A percentile compares a stretch with the other conserved stretches of the same genome.
These are phyloP conservation scores for Colletes gigas DNA, from an alignment of 1,140 invertebrate genomes.

Conservation along the genomic window DNA sequence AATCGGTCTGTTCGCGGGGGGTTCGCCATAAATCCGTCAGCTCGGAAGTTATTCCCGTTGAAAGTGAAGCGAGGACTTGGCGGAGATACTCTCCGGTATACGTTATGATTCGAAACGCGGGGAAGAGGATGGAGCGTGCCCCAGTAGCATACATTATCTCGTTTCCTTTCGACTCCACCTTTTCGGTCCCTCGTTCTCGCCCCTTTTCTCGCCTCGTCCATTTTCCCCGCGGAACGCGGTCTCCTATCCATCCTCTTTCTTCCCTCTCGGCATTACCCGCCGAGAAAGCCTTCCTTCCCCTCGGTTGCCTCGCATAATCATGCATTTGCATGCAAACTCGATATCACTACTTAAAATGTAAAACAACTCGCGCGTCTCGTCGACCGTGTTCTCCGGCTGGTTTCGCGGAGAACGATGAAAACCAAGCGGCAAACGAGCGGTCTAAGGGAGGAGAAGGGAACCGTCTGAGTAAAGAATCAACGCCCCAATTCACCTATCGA, in stretches of 20 bases:
- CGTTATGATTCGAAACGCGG: conserved; percentile 59
- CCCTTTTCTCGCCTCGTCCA: conserved; percentile 21
- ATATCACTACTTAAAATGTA: conserved; percentile 81
- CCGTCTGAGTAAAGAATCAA: conserved; percentile 41
- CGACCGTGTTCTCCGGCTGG: neutral
- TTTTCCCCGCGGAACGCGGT: neutral
- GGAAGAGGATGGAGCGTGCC: conserved; percentile 47
- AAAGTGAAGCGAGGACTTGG: conserved; percentile 8
- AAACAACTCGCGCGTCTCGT: conserved; percentile 72
- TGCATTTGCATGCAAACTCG: conserved; percentile 80
- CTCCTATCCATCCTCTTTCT: conserved; percentile 28
- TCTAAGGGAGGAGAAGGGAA: neutral
- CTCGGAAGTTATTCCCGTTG: conserved; percentile 26
- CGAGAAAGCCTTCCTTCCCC: conserved; percentile 38
- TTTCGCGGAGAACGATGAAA: conserved; percentile 33
- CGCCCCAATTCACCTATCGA: neutral
- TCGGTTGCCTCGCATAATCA: conserved; percentile 72
- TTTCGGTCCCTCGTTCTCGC: conserved; percentile 44
- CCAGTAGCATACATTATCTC: conserved; percentile 72
- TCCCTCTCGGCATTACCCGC: conserved; percentile 25
- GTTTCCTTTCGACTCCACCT: conserved; percentile 52
- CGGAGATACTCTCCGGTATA: conserved; percentile 42
- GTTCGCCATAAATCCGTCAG: conserved; percentile 37
- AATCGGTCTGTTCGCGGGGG: neutral
- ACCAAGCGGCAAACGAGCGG: conserved; percentile 26